Conservation (phyloP, 2,113 vertebrate species). For the cat (Felis catus) region DNA sequence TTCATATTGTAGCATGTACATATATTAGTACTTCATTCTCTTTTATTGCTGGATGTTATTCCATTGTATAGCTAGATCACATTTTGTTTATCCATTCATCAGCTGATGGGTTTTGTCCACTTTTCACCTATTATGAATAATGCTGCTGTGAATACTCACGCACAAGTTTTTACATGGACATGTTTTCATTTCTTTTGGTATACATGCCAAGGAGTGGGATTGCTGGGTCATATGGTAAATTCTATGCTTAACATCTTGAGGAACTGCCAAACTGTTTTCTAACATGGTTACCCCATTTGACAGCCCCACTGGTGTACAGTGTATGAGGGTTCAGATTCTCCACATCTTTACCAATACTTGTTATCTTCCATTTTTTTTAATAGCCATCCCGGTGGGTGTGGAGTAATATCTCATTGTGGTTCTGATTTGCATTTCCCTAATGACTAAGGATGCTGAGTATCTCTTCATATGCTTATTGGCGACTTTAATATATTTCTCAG, state of each 20-base stretch:
- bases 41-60: neutral
- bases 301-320: neutral
- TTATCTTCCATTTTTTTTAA: neutral
- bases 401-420: neutral
- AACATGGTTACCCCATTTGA: neutral
- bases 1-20: neutral
- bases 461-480: neutral
- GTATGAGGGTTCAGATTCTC: neutral
- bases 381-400: neutral
- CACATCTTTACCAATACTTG: neutral
- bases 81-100: neutral
- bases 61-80: neutral
- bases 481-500: neutral
- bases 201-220: neutral
- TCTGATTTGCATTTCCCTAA: neutral
- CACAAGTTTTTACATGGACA: neutral
- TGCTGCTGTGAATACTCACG: neutral
- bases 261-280: neutral
- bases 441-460: neutral
- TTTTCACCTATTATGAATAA: neutral
- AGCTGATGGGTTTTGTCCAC: neutral
- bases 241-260: neutral
- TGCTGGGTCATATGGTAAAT: neutral
- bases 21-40: neutral
- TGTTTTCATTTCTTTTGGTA: neutral